Conservation (phyloP, 2,113 vertebrate species). For the Lepisosteus oculatus region DNA sequence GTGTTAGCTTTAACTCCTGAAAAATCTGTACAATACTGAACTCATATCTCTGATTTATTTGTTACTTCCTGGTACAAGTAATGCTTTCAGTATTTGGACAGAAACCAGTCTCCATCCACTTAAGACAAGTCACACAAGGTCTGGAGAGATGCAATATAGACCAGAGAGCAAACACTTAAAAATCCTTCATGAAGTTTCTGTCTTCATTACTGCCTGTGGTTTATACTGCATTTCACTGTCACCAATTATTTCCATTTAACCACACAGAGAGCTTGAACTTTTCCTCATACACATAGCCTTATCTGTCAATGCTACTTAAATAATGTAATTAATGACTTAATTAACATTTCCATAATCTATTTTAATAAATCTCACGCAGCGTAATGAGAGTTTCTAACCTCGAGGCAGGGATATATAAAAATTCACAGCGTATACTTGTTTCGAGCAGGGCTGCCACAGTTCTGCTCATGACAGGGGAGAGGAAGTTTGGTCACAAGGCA, state of each 20-base stretch:
- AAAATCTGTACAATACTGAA: background rate
- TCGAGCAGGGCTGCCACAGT: slow-evolving; percentile 39
- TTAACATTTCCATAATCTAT: slow-evolving; percentile 82
- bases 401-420: slow-evolving; percentile 64
- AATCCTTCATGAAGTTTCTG: background rate
- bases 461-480: slow-evolving; percentile 45
- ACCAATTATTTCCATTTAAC: slow-evolving; percentile 63
- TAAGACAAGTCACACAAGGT: background rate
- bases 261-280: slow-evolving; percentile 53
- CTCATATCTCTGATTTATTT: background rate
- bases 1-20: background rate
- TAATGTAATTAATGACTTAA: slow-evolving; percentile 84
- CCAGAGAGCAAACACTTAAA: background rate
- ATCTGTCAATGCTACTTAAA: slow-evolving; percentile 80
- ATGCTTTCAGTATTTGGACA: background rate
- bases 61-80: slow-evolving; percentile 1
- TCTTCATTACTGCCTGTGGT: slow-evolving; percentile 16
- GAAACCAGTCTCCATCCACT: background rate
- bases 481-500: slow-evolving; percentile 43
- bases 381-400: slow-evolving; percentile 73
- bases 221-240: slow-evolving; percentile 55
- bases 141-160: background rate
- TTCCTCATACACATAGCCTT: slow-evolving; percentile 40
- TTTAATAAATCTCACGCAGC: slow-evolving; percentile 77
- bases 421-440: slow-evolving; percentile 49